These are phyloP conservation scores for Drosophila gaucha DNA, from an alignment of 2,888 invertebrate species.

Conservation along the genomic window DNA sequence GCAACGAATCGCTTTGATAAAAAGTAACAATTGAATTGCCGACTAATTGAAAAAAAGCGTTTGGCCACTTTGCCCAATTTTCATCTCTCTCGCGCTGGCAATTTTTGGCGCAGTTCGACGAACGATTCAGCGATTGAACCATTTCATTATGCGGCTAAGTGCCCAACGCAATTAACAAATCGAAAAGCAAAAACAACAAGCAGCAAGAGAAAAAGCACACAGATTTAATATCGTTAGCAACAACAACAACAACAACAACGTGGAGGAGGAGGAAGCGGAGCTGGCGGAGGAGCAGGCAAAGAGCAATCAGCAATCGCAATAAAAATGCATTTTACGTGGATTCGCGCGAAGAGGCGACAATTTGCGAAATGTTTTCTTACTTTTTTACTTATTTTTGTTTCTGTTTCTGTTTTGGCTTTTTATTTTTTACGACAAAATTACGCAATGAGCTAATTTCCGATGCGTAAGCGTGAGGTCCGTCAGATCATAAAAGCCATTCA, in stretches of 20 bases:
- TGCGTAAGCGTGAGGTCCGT: constrained; percentile 28
- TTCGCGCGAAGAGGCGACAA: constrained; percentile 35
- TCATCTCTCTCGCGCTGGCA: constrained; percentile 12
- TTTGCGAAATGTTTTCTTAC: constrained; percentile 28
- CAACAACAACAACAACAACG: constrained; percentile 13
- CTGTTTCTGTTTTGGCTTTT: not conserved
- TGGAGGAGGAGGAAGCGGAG: not conserved
- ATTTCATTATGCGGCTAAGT: constrained; percentile 39
- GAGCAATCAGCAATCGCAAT: constrained; percentile 36
- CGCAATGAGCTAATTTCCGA: constrained; percentile 57
- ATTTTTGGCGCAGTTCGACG: constrained; percentile 36
- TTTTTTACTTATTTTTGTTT: constrained; percentile 15
- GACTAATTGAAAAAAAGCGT: constrained; percentile 43
- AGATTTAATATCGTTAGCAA: constrained; percentile 30
- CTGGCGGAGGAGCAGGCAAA: not conserved
- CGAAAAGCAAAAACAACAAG: constrained; percentile 17
- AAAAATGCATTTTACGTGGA: constrained; percentile 42
- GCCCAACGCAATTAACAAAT: constrained; percentile 39
- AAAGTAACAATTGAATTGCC: constrained; percentile 20
- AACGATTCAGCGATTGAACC: constrained; percentile 27
- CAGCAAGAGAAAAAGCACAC: constrained; percentile 22
- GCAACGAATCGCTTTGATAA: constrained; percentile 30
- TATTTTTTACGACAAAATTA: constrained; percentile 44
- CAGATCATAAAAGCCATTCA: constrained; percentile 20
- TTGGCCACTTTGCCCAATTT: constrained; percentile 23